Base-by-base conservation (phyloP, 1,140 invertebrate species). In the Spodoptera frugiperda region DNA sequence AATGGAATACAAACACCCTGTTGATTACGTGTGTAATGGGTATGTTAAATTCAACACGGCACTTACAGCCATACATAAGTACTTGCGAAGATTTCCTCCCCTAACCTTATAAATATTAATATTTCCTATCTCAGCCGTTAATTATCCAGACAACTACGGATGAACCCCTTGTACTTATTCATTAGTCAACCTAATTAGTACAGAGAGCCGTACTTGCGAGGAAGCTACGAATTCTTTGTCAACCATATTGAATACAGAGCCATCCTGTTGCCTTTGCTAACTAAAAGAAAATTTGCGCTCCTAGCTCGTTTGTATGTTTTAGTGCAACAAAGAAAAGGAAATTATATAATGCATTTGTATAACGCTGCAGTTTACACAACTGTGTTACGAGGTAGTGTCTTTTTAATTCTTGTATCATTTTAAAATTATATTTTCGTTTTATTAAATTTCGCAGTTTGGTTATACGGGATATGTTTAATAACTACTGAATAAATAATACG, bases 51-150 rank as follows among this genome's bases (percentile, higher is more conserved):
- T 93, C 88, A 90, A 86, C 71, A 80, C 75, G 74, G 71, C 80
- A 84, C 80, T 86, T 87, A 63, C n/a, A 9, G 76, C 78, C 78
- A 74, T 77, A 87, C 86, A 83, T 89, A 87, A 25, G 25, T 87
- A 90, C 49, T 51, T 51, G 89, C 81, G 86, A 89, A 89, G 89
- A 87, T 90, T 88, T 67, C 87, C 80, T 84, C 84, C 84, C 84
- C 81, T n/a, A 79, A 77, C 82, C 85, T 92, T 93, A 92, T 92
- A 91, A 93, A 93, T 93, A 92, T 93, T 93, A 93, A 93, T 92
- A 93, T 91, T 93, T 93, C 87, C 84, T 90, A 92, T 93, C 91
- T 91, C 84, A 88, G 88, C 84, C 88, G 91, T 92, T 92, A 93
- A 93, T 93, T 93, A 91, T 81, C 87, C 85, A 89, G 87, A 91